Conservation (phyloP, 2,888 invertebrate genomes). For the Oxytorus armatus region DNA sequence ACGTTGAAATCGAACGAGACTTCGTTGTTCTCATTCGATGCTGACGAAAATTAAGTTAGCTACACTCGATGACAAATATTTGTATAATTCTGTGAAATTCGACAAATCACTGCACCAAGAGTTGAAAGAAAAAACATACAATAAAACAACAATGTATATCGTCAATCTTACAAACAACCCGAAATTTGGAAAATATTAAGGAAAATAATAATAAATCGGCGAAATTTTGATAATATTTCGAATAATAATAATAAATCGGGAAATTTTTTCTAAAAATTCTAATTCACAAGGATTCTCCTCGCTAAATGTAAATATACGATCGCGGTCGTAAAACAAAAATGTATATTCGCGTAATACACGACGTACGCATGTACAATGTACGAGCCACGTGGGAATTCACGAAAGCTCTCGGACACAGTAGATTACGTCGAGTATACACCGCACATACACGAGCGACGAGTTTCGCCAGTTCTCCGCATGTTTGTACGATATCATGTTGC, state of each 20-base stretch:
- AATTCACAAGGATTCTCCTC: neutral
- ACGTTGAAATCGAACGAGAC: neutral
- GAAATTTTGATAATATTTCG: neutral
- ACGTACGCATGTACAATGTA: conserved; percentile 16
- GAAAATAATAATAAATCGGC: too few species aligned
- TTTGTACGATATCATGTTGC: conserved; percentile 24
- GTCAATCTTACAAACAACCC: too few species aligned
- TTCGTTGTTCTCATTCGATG: neutral
- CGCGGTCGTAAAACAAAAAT: conserved; percentile 20
- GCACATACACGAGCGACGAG: conserved; percentile 1
- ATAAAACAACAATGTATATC: too few species aligned
- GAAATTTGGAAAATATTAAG: too few species aligned
- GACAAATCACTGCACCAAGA: too few species aligned
- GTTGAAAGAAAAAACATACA: too few species aligned
- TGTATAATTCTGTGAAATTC: too few species aligned
- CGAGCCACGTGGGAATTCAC: conserved; percentile 53
- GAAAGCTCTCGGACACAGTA: conserved; percentile 49
- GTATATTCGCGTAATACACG: conserved; percentile 32
- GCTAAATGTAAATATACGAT: conserved; percentile 39
- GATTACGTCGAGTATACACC: conserved; percentile 18
- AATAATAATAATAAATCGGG: too few species aligned
- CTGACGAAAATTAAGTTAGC: too few species aligned
- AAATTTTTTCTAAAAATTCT: conserved; percentile 6
- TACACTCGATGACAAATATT: too few species aligned
- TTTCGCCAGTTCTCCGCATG: conserved; percentile 29